These are phyloP conservation scores for Trissolcus japonicus DNA, from an alignment of 2,888 invertebrate genomes.

Conservation along the genomic window DNA sequence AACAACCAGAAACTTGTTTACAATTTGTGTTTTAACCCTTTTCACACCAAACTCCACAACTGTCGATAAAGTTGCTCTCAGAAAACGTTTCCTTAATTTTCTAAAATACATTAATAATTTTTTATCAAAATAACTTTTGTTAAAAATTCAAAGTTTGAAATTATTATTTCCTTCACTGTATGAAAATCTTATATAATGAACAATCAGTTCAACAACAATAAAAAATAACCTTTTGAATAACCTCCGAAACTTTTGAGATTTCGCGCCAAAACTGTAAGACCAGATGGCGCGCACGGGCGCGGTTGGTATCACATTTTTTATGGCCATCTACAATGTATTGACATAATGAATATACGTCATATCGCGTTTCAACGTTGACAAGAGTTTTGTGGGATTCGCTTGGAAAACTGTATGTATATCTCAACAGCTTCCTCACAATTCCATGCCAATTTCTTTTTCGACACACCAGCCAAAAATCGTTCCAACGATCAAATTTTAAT, in stretches of 20 bases:
- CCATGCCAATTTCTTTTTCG: background rate
- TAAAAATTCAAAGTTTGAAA: too few relatives aligned
- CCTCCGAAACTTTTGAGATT: background rate
- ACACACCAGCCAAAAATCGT: background rate
- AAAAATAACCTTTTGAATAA: too few relatives aligned
- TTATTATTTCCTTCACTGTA: too few relatives aligned
- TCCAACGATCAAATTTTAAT: background rate
- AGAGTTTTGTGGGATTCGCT: conserved; percentile 21
- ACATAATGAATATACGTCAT: conserved; percentile 48
- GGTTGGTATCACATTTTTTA: conserved; percentile 17
- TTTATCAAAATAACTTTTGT: too few relatives aligned
- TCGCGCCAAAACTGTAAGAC: background rate
- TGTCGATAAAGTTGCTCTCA: too few relatives aligned
- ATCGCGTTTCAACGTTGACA: conserved; percentile 38
- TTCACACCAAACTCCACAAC: too few relatives aligned
- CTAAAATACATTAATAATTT: too few relatives aligned
- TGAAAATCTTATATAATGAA: too few relatives aligned
- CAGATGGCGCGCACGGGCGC: conserved; percentile 11
- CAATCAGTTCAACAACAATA: too few relatives aligned
- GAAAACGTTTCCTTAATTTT: too few relatives aligned
- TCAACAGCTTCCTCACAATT: conserved; percentile 1
- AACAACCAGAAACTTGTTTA: too few relatives aligned
- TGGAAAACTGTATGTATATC: conserved; percentile 21
- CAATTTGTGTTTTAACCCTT: too few relatives aligned
- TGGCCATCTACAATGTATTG: conserved; percentile 36